phyloP scores from a whole-genome alignment of 2,113 vertebrate genomes.

The Morone saxatilis region DNA sequence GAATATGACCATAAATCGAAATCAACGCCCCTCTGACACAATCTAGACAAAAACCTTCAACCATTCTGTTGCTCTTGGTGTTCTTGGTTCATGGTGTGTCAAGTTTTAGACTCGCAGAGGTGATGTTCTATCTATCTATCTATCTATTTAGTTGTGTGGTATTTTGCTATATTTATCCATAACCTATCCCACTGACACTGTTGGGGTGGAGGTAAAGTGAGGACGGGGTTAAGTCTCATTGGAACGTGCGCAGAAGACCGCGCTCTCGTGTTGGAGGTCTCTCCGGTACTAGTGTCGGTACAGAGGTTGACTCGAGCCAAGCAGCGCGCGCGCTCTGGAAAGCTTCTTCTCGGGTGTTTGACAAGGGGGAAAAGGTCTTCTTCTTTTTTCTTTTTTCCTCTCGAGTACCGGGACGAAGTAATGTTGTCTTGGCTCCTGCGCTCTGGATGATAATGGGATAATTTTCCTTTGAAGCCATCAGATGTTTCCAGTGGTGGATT shows the following conservation, averaged over 20 bases:
- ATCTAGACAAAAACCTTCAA: not conserved
- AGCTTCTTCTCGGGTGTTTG: conserved; percentile 30
- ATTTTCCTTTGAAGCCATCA: conserved; percentile 45
- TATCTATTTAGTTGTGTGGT: not conserved
- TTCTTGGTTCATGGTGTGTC: not conserved
- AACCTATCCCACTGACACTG: not conserved
- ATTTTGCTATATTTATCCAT: not conserved
- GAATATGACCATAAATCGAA: not conserved
- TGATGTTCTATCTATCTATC: not conserved
- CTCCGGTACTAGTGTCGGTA: conserved; percentile 65
- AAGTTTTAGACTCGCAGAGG: conserved; percentile 8
- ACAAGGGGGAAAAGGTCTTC: not conserved
- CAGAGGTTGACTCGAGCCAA: conserved; percentile 82
- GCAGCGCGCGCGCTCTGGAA: conserved; percentile 75
- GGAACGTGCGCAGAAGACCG: conserved; percentile 63
- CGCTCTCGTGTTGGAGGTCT: conserved; percentile 69
- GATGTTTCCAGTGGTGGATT: conserved; percentile 64
- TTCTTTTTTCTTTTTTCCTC: not conserved
- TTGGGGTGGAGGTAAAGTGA: conserved; percentile 31
- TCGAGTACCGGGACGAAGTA: not conserved
- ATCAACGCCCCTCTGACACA: not conserved
- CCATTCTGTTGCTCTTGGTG: not conserved
- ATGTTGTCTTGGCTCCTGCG: conserved; percentile 26
- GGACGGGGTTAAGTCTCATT: conserved; percentile 64
- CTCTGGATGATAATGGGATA: conserved; percentile 62